Evolutionary conservation across 1,140 invertebrate genomes (phyloP).

Genomic region (Eriocheir sinensis): DNA sequence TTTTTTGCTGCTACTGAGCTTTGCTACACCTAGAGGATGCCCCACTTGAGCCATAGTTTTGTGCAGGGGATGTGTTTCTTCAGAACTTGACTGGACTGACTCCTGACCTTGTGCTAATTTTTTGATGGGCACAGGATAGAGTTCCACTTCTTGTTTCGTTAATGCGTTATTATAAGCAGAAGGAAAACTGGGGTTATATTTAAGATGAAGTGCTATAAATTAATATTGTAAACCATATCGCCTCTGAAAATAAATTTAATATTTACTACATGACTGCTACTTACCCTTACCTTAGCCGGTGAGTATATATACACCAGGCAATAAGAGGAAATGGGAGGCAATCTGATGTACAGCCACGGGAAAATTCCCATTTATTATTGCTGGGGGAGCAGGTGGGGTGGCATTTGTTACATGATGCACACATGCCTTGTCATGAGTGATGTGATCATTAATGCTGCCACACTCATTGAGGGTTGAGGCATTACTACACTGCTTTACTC

Average conservation of each 20-base stretch:
- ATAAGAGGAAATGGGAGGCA: neutral
- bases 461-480: too few species aligned
- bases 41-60: constrained; percentile 39
- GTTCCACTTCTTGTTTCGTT: constrained; percentile 71
- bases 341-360: neutral
- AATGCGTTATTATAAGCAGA: constrained; percentile 74
- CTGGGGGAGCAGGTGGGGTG: neutral
- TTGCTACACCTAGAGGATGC: constrained; percentile 54
- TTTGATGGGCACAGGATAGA: constrained; percentile 65
- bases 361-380: neutral
- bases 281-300: neutral
- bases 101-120: constrained; percentile 54
- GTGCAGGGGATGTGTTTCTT: constrained; percentile 27
- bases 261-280: constrained; percentile 54
- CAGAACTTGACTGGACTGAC: constrained; percentile 44
- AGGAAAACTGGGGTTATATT: constrained; percentile 73
- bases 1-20: constrained; percentile 71
- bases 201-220: constrained; percentile 78
- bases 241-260: constrained; percentile 77
- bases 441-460: neutral
- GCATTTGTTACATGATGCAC: neutral
- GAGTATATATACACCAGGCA: neutral
- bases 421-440: neutral
- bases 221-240: constrained; percentile 77
- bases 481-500: too few species aligned